Base-by-base conservation (phyloP, 2,888 invertebrate genomes). In the Sinohyriopsis cumingii region DNA sequence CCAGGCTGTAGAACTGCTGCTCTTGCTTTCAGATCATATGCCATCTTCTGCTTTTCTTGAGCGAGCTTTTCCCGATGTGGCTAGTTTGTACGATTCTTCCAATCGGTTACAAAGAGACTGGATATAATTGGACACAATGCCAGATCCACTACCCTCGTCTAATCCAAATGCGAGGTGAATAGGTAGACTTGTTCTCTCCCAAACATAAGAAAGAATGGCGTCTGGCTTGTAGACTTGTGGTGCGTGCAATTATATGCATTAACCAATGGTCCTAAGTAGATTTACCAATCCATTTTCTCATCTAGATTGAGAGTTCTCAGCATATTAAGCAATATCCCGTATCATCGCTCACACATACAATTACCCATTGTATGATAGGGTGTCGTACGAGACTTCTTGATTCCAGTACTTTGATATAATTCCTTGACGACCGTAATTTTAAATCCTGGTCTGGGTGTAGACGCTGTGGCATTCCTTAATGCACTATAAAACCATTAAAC, bases 351-450 rank as follows among this genome's bases (percentile, higher is more conserved):
- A 12, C 18, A 9, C 56, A n/a, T 55, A 3, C 64, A 56, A 24
- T 65, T 65, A 3, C 65, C 65, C 56, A 56, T 56, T 33, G 65
- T 9, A 19, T 65, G 57, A 25, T 65, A 65, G 15, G 65, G 65
- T 56, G 24, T 56, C 4, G 65, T 56, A 9, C 65, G 19, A 12
- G 56, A 12, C 6, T 53, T 63, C 6, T 1, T 20, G 3, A 63
- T 55, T 25, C 19, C 61, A 61, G 33, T 20, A 20, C 53, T 53
- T 53, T 53, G 4, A n/a, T 53, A 63, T 28, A 28, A 28, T 28
- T 28, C 28, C 28, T 28, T 28, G 28, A 28, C 6, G 28, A 28
- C 28, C 28, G 5, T 28, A 28, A 28, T 28, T 61, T 7, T 9
- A 20, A 28, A 20, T 61, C 24, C 20, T 22, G 60, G 24, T n/a